phyloP scores from a whole-genome alignment of 2,797 vertebrate species.

The Sarcophilus harrisii region DNA sequence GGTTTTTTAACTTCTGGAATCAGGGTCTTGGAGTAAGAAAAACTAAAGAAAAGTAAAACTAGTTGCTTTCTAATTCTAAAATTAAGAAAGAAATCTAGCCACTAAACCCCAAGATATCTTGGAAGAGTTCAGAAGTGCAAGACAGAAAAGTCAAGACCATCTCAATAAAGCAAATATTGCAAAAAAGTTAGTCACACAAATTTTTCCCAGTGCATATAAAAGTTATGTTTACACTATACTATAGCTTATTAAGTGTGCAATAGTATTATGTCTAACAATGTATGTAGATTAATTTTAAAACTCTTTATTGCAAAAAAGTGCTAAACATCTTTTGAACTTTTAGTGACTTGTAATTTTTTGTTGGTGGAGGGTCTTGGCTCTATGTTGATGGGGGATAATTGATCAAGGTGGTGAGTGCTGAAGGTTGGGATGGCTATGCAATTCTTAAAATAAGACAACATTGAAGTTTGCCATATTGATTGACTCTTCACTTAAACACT shows the following conservation, averaged over 20 bases:
- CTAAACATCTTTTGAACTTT: background rate
- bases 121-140: too few relatives aligned
- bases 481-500: background rate
- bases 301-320: background rate
- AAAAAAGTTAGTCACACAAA: background rate
- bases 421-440: background rate
- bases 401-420: too few relatives aligned
- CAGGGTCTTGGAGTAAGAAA: background rate
- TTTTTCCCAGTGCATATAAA: background rate
- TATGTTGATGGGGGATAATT: background rate
- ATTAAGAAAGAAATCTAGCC: background rate
- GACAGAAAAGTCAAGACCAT: background rate
- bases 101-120: too few relatives aligned
- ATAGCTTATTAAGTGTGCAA: too few relatives aligned
- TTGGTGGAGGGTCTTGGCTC: background rate
- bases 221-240: background rate
- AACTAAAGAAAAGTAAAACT: background rate
- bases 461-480: background rate
- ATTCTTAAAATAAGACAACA: background rate
- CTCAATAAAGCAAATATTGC: background rate
- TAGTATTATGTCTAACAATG: too few relatives aligned
- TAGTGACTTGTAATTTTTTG: background rate
- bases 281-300: background rate
- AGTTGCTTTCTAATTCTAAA: background rate
- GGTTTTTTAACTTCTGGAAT: background rate